phyloP scores from a whole-genome alignment of 64 coral and sea anemone genomes.

The Dendronephthya gigantea region DNA sequence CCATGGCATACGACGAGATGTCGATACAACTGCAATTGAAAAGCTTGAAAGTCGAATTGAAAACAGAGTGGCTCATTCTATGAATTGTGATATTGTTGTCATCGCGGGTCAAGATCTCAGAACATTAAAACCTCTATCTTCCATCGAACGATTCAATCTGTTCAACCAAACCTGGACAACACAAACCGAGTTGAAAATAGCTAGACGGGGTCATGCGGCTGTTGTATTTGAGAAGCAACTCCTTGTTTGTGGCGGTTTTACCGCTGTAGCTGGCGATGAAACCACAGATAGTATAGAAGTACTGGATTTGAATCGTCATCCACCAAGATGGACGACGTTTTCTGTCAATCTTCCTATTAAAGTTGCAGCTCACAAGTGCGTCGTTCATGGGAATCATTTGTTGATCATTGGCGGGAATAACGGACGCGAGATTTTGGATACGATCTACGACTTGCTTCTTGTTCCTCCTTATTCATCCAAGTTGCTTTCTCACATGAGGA shows the following conservation, averaged over 20 bases:
- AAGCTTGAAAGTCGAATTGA: not conserved
- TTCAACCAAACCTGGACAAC: too few relatives aligned
- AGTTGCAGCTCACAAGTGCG: not conserved
- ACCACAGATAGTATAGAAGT: too few relatives aligned
- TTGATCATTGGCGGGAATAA: not conserved
- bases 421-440: too few relatives aligned
- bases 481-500: not conserved
- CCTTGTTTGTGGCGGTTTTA: too few relatives aligned
- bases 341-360: not conserved
- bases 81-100: not conserved
- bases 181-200: too few relatives aligned
- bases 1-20: too few relatives aligned
- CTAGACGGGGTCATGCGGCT: too few relatives aligned
- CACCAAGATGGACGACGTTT: not conserved
- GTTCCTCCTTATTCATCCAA: not conserved
- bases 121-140: not conserved
- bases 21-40: not conserved
- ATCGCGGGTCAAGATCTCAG: not conserved
- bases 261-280: too few relatives aligned
- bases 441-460: not conserved
- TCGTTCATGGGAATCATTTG: not conserved
- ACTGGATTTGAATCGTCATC: not conserved
- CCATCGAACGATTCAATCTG: not conserved
- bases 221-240: too few relatives aligned
- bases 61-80: not conserved